Evolutionary conservation across 1,140 invertebrate genomes (phyloP).

Genomic region (Drosophila repleta): DNA sequence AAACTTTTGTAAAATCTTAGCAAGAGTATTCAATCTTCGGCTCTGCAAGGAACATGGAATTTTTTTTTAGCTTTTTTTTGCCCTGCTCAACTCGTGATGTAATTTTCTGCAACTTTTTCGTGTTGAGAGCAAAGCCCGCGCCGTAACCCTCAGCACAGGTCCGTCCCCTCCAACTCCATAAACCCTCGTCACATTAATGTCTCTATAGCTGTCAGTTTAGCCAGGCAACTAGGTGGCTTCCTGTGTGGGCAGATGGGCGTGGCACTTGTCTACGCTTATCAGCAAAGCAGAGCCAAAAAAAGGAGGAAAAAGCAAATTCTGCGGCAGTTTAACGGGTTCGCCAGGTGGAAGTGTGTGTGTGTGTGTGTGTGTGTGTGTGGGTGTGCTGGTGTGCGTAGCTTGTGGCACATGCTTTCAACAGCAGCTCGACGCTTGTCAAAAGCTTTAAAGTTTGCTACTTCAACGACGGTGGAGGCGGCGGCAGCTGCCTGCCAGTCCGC

Average conservation of each 20-base stretch:
- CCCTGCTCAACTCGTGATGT: conserved; percentile 51
- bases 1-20: too few species aligned
- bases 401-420: conserved; percentile 59
- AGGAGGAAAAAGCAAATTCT: conserved; percentile 18
- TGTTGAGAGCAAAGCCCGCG: conserved; percentile 29
- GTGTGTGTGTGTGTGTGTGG: conserved; percentile 19
- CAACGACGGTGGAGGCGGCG: not conserved
- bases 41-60: not conserved
- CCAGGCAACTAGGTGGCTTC: conserved; percentile 43
- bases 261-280: conserved; percentile 64
- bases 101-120: conserved; percentile 60
- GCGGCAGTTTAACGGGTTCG: conserved; percentile 71
- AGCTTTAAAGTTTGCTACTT: conserved; percentile 38
- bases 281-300: conserved; percentile 47
- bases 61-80: conserved; percentile 19
- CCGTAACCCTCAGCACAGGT: not conserved
- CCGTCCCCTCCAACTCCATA: conserved; percentile 28
- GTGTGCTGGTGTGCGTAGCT: conserved; percentile 66
- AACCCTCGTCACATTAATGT: conserved; percentile 82
- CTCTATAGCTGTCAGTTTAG: conserved; percentile 81
- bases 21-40: not conserved
- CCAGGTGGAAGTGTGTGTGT: conserved; percentile 38
- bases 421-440: conserved; percentile 48
- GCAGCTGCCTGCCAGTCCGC: conserved; percentile 15
- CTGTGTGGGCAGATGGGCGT: conserved; percentile 17